Percentiles rank a stretch among this genome's conserved stretches.
These are phyloP conservation scores for Zootermopsis nevadensis DNA, from an alignment of 2,888 invertebrate species.

Conservation along the genomic window DNA sequence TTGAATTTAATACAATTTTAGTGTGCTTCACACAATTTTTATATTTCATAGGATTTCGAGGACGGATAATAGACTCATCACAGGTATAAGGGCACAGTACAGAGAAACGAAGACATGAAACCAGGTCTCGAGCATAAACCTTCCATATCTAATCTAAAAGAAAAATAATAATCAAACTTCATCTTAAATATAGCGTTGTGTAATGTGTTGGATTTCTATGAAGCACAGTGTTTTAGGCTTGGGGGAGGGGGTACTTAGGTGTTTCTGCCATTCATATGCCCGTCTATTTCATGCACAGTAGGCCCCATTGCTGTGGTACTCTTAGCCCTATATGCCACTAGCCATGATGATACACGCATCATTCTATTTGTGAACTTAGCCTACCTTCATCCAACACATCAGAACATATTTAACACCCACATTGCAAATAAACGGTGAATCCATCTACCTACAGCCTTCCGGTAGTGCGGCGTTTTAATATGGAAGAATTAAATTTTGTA, in stretches of 20 bases:
- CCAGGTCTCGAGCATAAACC: no score
- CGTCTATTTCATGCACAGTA: neutral
- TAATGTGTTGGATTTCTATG: neutral
- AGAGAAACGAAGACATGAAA: no score
- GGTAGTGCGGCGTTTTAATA: neutral
- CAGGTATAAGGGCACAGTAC: no score
- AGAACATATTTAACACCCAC: neutral
- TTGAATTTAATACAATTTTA: no score
- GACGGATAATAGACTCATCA: no score
- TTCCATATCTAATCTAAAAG: no score
- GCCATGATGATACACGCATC: neutral
- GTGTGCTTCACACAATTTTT: no score
- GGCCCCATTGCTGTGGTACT: neutral
- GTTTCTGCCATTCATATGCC: slow-evolving; percentile 11
- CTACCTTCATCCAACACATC: neutral
- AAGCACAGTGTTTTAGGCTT: neutral
- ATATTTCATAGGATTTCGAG: no score
- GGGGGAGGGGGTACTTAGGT: neutral
- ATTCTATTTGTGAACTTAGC: slow-evolving; percentile 5
- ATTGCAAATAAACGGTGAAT: neutral
- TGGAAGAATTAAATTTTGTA: slow-evolving; percentile 2
- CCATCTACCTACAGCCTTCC: neutral
- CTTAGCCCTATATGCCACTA: neutral
- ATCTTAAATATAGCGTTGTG: neutral
- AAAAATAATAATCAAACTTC: neutral